Evolutionary conservation across 1,140 invertebrate genomes (phyloP).

Genomic region (Sitobion miscanthi): DNA sequence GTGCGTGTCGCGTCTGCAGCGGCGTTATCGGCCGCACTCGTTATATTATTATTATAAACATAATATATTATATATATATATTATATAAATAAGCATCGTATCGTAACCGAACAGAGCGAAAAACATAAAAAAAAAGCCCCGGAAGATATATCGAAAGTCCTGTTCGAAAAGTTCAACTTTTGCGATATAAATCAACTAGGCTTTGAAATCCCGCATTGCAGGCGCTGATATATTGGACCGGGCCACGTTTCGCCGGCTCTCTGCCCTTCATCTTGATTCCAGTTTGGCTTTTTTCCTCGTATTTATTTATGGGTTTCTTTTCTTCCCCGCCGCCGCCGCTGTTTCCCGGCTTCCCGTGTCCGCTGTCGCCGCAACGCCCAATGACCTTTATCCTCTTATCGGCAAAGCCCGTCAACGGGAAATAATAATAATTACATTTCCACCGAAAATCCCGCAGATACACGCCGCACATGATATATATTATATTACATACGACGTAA

Average conservation of each 20-base stretch:
- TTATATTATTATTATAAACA: constrained; percentile 31
- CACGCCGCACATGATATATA: neutral
- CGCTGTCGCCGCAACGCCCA: constrained; percentile 40
- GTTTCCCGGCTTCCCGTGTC: neutral
- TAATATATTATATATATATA: constrained; percentile 22
- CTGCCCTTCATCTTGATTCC: constrained; percentile 56
- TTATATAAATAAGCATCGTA: constrained; percentile 24
- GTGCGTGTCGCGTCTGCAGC: neutral
- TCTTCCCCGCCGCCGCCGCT: neutral
- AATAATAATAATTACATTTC: constrained; percentile 47
- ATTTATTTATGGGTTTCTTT: constrained; percentile 51
- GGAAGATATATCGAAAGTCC: constrained; percentile 55
- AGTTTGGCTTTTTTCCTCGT: constrained; percentile 55
- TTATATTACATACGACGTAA: neutral
- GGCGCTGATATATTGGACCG: constrained; percentile 57
- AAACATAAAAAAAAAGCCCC: constrained; percentile 45
- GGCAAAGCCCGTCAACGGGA: constrained; percentile 33
- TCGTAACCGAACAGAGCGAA: constrained; percentile 48
- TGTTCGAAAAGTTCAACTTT: constrained; percentile 56
- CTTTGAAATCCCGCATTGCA: constrained; percentile 57
- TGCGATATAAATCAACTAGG: constrained; percentile 56
- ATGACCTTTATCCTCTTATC: constrained; percentile 54
- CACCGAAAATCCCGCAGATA: neutral
- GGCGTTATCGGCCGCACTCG: neutral
- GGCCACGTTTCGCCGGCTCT: constrained; percentile 55